A percentile compares a stretch with the other conserved stretches of the same genome.
Evolutionary conservation across 2,888 invertebrate genomes (phyloP).

Genomic region (Apoda limacodes): DNA sequence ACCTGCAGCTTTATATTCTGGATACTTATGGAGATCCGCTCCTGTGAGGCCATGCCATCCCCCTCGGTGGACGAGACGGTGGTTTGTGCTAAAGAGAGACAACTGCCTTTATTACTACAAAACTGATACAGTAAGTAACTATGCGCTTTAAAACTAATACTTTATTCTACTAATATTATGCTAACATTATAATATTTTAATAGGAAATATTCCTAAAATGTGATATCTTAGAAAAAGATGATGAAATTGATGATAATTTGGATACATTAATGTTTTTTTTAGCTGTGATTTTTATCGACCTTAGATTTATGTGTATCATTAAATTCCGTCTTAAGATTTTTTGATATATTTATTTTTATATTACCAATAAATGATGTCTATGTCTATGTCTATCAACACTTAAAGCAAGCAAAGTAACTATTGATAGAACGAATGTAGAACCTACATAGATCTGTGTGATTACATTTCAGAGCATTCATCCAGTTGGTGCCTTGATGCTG

Average conservation of each 20-base stretch:
- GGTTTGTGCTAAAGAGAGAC: constrained; percentile 92
- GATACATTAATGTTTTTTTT: neutral
- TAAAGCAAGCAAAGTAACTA: constrained; percentile 1
- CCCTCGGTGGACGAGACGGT: constrained; percentile 86
- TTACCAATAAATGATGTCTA: neutral
- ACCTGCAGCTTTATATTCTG: constrained; percentile 75
- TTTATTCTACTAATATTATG: too few relatives aligned
- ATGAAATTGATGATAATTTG: too few relatives aligned
- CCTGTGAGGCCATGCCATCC: constrained; percentile 52
- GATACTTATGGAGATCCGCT: constrained; percentile 82
- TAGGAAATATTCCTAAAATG: too few relatives aligned
- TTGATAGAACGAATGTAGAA: constrained; percentile 19
- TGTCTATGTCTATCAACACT: too few relatives aligned
- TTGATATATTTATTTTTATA: too few relatives aligned
- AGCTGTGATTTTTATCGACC: neutral
- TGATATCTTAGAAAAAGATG: too few relatives aligned
- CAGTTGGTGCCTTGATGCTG: constrained; percentile 90
- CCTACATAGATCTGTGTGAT: too few relatives aligned
- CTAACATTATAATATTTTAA: too few relatives aligned
- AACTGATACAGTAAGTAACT: constrained; percentile 87
- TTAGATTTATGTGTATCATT: neutral
- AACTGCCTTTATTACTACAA: constrained; percentile 96
- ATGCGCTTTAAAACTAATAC: too few relatives aligned
- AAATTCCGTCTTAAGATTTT: too few relatives aligned
- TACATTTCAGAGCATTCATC: constrained; percentile 84